Conservation (phyloP, 2,113 vertebrate species). For the Gymnobelideus leadbeateri region DNA sequence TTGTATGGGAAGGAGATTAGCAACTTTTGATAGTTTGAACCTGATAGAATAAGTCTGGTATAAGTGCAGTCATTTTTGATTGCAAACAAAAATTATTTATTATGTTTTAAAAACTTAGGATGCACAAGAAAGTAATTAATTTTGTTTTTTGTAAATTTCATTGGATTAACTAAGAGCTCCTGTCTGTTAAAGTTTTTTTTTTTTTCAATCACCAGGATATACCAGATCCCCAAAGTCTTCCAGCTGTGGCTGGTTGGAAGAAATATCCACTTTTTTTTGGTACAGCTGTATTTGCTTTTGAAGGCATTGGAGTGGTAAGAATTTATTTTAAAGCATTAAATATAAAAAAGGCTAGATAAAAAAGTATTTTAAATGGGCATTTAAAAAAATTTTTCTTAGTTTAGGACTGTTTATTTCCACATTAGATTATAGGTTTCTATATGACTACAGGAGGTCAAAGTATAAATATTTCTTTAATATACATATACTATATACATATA, state of each 20-base stretch:
- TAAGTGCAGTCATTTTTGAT: neutral
- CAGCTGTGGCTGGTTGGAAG: conserved; percentile 86
- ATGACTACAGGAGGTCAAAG: neutral
- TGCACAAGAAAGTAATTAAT: conserved; percentile 22
- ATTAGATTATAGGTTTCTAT: neutral
- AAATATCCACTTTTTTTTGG: conserved; percentile 92
- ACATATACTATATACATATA: neutral
- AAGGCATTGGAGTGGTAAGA: conserved; percentile 93
- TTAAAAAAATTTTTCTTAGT: conserved; percentile 11
- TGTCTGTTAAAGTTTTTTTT: neutral
- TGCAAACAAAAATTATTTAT: neutral
- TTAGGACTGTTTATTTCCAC: neutral
- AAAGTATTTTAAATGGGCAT: neutral
- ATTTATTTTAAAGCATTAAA: conserved; percentile 49
- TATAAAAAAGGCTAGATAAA: conserved; percentile 21
- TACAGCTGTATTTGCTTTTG: conserved; percentile 92
- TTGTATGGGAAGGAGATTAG: conserved; percentile 7
- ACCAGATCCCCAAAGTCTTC: conserved; percentile 84
- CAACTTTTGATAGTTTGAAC: conserved; percentile 30
- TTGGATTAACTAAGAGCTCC: conserved; percentile 23
- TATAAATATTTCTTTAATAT: neutral
- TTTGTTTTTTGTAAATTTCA: conserved; percentile 40
- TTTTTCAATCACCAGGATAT: conserved; percentile 83
- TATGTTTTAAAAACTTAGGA: neutral
- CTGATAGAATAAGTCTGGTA: conserved; percentile 3